Conservation (phyloP, 2,888 invertebrate species). For the Mellilla xanthometata region DNA sequence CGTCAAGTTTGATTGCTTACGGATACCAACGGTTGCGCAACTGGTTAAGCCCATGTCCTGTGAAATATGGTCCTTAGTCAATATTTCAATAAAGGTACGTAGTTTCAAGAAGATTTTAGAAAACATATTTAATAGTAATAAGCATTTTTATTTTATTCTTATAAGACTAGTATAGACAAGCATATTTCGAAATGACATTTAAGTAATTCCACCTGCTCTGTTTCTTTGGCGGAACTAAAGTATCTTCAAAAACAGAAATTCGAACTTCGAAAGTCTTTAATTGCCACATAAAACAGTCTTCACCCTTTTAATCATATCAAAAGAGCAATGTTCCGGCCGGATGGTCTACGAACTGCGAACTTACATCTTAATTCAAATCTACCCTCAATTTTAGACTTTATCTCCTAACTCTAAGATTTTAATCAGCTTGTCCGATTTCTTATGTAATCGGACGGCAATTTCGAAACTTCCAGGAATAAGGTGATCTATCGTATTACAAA, state of each 20-base stretch:
- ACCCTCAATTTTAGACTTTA: conserved; percentile 36
- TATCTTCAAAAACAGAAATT: conserved; percentile 45
- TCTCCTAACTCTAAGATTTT: conserved; percentile 37
- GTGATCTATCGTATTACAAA: conserved; percentile 47
- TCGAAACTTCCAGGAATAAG: conserved; percentile 67
- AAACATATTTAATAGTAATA: no score
- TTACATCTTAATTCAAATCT: conserved; percentile 44
- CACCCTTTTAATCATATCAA: conserved; percentile 81
- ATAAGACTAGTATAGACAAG: no score
- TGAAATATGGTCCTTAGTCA: no score
- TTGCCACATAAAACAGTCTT: conserved; percentile 78
- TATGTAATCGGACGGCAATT: conserved; percentile 55
- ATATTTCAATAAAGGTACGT: no score
- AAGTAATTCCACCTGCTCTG: conserved; percentile 3
- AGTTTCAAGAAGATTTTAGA: no score
- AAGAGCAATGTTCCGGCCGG: conserved; percentile 79
- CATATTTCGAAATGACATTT: conserved; percentile 1
- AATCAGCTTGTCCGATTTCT: conserved; percentile 35
- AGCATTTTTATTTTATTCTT: no score
- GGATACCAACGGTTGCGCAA: no score
- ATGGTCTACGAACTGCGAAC: conserved; percentile 49
- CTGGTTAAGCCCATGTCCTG: no score
- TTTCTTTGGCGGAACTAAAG: conserved; percentile 7
- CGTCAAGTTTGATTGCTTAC: no score
- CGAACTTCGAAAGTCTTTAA: conserved; percentile 69